phyloP scores from a whole-genome alignment of 2,113 vertebrate species.

The Zingel zingel region DNA sequence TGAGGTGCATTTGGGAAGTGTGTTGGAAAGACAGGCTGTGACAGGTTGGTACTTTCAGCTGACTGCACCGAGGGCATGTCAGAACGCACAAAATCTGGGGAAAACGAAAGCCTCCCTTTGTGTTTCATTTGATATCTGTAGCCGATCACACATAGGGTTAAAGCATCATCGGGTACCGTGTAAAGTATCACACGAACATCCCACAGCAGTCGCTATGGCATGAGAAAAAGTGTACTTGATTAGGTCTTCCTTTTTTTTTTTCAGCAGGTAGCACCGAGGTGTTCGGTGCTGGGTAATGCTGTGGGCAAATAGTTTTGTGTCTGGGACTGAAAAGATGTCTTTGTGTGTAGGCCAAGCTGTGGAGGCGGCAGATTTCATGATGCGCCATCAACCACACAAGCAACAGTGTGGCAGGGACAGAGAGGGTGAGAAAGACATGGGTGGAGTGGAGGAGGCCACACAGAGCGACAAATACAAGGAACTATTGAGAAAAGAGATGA shows the following conservation, averaged over 20 bases:
- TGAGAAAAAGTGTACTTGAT: conserved; percentile 52
- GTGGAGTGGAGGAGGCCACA: conserved; percentile 15
- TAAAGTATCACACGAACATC: conserved; percentile 9
- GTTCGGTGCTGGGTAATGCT: conserved; percentile 33
- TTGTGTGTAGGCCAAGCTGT: conserved; percentile 65
- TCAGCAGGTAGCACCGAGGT: conserved; percentile 56
- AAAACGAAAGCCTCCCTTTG: neutral
- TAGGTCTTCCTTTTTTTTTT: conserved; percentile 20
- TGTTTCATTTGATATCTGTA: conserved; percentile 28
- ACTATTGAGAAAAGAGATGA: conserved; percentile 24
- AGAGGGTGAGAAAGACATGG: conserved; percentile 42
- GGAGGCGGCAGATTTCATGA: conserved; percentile 65
- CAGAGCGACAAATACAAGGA: neutral
- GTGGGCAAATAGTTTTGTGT: conserved; percentile 68
- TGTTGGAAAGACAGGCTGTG: conserved; percentile 35
- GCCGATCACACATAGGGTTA: neutral
- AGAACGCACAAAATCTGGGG: conserved; percentile 25
- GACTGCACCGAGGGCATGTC: conserved; percentile 31
- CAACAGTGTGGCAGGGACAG: conserved; percentile 22
- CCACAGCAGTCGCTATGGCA: conserved; percentile 15
- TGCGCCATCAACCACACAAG: conserved; percentile 61
- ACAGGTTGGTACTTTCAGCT: conserved; percentile 25
- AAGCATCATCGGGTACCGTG: conserved; percentile 25
- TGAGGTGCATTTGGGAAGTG: conserved; percentile 35
- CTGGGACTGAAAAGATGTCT: conserved; percentile 61